phyloP scores from a whole-genome alignment of 2,797 vertebrate genomes.

The Numenius phaeopus region DNA sequence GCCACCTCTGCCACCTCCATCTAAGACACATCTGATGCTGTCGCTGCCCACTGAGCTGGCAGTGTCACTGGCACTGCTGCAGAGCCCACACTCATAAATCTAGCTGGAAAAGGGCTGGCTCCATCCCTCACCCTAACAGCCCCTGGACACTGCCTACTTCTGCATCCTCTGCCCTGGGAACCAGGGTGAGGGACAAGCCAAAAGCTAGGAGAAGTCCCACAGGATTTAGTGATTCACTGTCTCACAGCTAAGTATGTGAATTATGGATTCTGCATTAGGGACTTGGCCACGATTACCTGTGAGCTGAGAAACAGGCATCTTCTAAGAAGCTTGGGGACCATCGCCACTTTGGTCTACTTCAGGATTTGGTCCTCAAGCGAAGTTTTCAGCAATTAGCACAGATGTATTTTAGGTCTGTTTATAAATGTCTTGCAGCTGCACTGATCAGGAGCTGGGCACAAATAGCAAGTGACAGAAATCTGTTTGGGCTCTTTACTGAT shows the following conservation, averaged over 20 bases:
- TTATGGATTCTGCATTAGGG: neutral
- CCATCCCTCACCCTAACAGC: neutral
- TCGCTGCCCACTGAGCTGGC: rapidly evolving
- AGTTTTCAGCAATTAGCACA: constrained; percentile 18
- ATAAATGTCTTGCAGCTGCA: constrained; percentile 57
- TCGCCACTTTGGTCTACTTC: neutral
- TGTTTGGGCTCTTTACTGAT: neutral
- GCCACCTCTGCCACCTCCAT: neutral
- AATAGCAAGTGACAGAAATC: neutral
- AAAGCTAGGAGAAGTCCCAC: neutral
- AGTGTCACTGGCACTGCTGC: neutral
- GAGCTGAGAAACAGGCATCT: neutral
- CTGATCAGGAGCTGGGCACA: constrained; percentile 33
- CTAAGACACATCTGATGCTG: rapidly evolving
- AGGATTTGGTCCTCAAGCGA: neutral
- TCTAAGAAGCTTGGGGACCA: neutral
- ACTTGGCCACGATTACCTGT: neutral
- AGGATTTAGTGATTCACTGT: neutral
- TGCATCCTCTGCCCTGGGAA: neutral
- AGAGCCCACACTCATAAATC: neutral
- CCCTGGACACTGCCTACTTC: neutral
- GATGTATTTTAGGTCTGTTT: constrained; percentile 52
- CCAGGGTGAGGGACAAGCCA: neutral
- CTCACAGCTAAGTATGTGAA: neutral
- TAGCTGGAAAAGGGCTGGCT: neutral